Conservation (phyloP, 2,888 invertebrate species). For the Strigamia maritima region DNA sequence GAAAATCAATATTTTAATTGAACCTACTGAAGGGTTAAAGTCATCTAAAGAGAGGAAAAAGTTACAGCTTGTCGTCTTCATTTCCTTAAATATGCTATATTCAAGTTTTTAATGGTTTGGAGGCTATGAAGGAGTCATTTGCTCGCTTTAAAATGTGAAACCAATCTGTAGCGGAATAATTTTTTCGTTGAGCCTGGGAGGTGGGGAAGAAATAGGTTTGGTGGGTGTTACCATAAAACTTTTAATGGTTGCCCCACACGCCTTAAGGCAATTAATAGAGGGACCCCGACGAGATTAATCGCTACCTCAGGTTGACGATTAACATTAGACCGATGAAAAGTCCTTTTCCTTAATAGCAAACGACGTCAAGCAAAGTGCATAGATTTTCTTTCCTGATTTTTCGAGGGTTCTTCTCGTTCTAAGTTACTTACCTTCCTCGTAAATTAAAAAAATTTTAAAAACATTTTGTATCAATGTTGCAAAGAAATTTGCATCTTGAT, state of each 20-base stretch:
- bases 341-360: background rate
- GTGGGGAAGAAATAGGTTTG: background rate
- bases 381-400: background rate
- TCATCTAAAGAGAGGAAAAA: background rate
- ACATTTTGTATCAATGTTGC: background rate
- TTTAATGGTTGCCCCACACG: background rate
- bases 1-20: background rate
- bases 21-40: background rate
- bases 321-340: background rate
- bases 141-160: background rate
- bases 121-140: background rate
- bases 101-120: background rate
- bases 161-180: background rate
- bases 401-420: background rate
- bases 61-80: background rate
- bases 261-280: background rate
- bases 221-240: background rate
- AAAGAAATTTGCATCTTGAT: background rate
- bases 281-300: background rate
- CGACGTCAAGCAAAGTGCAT: background rate
- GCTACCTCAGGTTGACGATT: background rate
- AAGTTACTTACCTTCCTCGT: background rate
- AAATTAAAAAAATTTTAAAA: background rate
- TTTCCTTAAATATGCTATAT: background rate
- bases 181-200: background rate